phyloP scores from a whole-genome alignment of 2,888 invertebrate species.

The Latrodectus hesperus region DNA sequence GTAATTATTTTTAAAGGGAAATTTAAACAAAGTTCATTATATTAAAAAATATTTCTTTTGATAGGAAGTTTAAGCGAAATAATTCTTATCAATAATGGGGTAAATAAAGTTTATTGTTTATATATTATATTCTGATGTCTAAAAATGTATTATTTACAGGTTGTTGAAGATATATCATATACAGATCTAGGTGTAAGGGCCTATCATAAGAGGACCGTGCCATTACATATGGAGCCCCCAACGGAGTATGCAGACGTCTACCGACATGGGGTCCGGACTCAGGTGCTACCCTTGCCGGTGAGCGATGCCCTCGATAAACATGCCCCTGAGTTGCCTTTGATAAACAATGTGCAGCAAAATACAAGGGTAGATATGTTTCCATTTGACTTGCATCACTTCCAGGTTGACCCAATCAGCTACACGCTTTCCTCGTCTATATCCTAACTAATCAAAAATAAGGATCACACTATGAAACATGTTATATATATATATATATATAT shows the following conservation, averaged over 20 bases:
- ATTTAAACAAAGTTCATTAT: too few species aligned
- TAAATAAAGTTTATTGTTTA: too few species aligned
- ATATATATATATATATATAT: too few species aligned
- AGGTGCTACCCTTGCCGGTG: conserved; percentile 62
- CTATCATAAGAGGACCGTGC: conserved; percentile 55
- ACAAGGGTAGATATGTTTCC: conserved; percentile 37
- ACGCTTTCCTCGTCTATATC: too few species aligned
- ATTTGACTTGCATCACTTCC: neutral
- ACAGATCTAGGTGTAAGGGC: conserved; percentile 50
- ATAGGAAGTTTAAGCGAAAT: too few species aligned
- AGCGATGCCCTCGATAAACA: conserved; percentile 64
- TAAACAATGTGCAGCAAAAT: conserved; percentile 65
- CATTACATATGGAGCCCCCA: conserved; percentile 63
- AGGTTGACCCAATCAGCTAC: too few species aligned
- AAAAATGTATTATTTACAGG: conserved; percentile 8
- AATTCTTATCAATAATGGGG: too few species aligned
- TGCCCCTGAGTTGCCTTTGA: conserved; percentile 63
- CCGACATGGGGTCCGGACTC: conserved; percentile 50
- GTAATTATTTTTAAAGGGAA: too few species aligned
- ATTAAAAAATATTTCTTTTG: too few species aligned
- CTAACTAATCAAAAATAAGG: too few species aligned
- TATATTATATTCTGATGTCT: too few species aligned
- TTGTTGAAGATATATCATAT: conserved; percentile 62
- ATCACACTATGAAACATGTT: too few species aligned
- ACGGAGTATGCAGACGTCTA: conserved; percentile 60